These are phyloP conservation scores for Myotis pilosus DNA, from an alignment of 2,797 vertebrate genomes.

Conservation along the genomic window DNA sequence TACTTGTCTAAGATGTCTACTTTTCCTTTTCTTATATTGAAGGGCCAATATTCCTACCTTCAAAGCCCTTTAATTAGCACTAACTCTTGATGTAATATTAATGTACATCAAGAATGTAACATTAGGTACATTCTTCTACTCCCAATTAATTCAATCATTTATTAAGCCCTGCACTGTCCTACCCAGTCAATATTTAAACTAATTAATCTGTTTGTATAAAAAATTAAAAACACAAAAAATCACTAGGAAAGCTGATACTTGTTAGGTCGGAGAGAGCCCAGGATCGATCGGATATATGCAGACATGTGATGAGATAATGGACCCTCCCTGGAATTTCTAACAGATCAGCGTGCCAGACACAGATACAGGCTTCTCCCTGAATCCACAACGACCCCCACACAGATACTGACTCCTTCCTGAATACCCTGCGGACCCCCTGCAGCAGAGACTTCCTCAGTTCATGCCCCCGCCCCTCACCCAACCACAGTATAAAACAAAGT, in stretches of 20 bases:
- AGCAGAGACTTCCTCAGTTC: too few species aligned
- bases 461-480: too few species aligned
- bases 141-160: constrained; percentile 11
- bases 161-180: background rate
- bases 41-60: background rate
- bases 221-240: background rate
- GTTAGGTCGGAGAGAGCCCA: too few species aligned
- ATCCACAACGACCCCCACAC: too few species aligned
- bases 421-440: too few species aligned
- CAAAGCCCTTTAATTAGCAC: background rate
- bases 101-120: background rate
- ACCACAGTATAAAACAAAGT: too few species aligned
- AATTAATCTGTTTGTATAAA: background rate
- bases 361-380: too few species aligned
- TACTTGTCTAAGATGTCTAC: background rate
- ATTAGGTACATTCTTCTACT: background rate
- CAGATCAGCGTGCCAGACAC: too few species aligned
- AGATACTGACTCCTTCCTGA: too few species aligned
- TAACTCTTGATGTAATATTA: background rate
- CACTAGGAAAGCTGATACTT: background rate
- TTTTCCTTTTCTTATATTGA: background rate
- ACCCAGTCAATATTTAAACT: background rate
- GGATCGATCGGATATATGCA: too few species aligned
- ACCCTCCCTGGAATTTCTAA: too few species aligned
- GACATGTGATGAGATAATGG: too few species aligned